Percentiles rank a stretch among this genome's conserved stretches.
Conservation (phyloP, 1,140 invertebrate genomes). For the Drosophila teissieri region DNA sequence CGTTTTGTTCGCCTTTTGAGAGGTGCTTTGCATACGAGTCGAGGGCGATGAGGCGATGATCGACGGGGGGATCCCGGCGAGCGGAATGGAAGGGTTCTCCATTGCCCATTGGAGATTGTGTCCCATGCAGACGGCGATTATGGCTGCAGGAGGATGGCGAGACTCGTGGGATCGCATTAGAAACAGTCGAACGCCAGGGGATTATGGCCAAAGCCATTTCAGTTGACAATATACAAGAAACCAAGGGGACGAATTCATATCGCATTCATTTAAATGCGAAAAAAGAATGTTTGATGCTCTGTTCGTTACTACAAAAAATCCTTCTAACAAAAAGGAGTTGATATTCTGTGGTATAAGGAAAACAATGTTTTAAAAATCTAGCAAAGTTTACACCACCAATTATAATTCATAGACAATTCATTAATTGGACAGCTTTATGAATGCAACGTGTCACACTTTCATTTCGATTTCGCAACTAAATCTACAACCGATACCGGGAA, state of each 20-base stretch:
- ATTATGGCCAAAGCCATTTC: neutral
- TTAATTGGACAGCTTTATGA: neutral
- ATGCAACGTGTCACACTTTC: conserved; percentile 6
- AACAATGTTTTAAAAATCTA: too few species aligned
- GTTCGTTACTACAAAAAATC: too few species aligned
- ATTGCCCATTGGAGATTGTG: conserved; percentile 37
- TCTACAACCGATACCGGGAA: neutral
- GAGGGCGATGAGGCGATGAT: conserved; percentile 19
- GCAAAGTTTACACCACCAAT: too few species aligned
- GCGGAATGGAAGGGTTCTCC: neutral
- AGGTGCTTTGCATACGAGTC: conserved; percentile 66
- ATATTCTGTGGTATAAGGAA: too few species aligned
- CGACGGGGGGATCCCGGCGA: conserved; percentile 1
- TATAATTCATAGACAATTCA: neutral
- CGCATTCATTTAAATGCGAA: neutral
- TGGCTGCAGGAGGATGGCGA: neutral
- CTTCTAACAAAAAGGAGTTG: too few species aligned
- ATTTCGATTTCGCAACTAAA: conserved; percentile 11
- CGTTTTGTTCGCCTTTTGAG: conserved; percentile 63
- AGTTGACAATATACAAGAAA: conserved; percentile 11
- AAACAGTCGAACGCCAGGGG: neutral
- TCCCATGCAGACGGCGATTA: conserved; percentile 25
- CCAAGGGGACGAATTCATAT: neutral
- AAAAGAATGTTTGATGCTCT: neutral
- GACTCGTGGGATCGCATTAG: conserved; percentile 20